phyloP scores from a whole-genome alignment of 2,113 vertebrate species.

The Xenus cinereus region DNA sequence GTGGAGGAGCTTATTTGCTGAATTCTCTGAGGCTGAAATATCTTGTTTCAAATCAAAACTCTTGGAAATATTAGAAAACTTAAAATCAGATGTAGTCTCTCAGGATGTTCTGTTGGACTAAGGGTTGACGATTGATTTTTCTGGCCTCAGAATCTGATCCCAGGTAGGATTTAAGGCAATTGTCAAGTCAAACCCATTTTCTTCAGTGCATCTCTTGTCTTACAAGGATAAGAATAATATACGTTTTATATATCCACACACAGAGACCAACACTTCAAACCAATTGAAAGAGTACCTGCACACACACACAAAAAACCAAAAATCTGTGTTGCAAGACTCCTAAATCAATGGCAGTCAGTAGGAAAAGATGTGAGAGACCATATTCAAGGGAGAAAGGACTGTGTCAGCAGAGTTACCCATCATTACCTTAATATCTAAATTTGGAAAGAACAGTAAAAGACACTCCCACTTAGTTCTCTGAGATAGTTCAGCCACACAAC shows the following conservation, averaged over 20 bases:
- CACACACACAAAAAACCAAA: neutral
- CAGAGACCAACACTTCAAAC: neutral
- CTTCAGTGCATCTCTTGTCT: neutral
- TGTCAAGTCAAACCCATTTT: neutral
- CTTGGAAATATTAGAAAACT: neutral
- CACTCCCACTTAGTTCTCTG: neutral
- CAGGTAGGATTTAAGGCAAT: slow-evolving; percentile 11
- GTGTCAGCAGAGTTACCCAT: neutral
- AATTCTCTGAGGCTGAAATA: neutral
- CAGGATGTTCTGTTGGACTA: neutral
- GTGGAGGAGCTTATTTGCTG: neutral
- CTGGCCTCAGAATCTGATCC: slow-evolving; percentile 13
- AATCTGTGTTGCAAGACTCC: neutral
- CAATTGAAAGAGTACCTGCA: neutral
- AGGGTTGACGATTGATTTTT: neutral
- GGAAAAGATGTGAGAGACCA: neutral
- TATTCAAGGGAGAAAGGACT: neutral
- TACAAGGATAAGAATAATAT: neutral
- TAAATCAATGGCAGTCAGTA: neutral
- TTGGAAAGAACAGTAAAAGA: neutral
- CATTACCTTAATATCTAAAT: neutral
- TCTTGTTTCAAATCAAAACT: neutral
- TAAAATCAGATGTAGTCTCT: neutral
- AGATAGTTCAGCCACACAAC: neutral
- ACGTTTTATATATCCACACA: neutral